Evolutionary conservation across 2,888 invertebrate species (phyloP).

Genomic region (Eristalinus sepulchralis): DNA sequence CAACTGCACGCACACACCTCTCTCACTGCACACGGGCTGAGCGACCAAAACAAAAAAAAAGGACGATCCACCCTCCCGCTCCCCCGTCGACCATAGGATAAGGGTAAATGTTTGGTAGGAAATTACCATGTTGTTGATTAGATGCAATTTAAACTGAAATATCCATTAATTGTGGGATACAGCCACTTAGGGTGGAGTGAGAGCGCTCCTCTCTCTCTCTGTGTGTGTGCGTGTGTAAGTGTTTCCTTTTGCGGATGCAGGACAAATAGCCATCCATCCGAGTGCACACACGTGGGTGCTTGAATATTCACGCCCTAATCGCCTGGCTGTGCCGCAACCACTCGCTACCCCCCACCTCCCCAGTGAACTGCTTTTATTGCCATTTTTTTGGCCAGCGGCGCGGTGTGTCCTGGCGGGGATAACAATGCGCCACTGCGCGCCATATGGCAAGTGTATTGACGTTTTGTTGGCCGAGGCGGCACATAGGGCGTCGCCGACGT

Average conservation of each 20-base stretch:
- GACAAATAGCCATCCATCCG: conserved; percentile 7
- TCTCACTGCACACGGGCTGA: conserved; percentile 2
- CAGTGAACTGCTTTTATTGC: neutral
- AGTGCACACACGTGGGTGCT: conserved; percentile 4
- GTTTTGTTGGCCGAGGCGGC: neutral
- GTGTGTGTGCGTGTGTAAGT: neutral
- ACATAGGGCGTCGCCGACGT: neutral
- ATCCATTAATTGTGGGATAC: conserved; percentile 57
- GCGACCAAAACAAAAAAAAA: neutral
- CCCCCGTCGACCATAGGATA: too few species aligned
- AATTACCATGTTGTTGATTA: conserved; percentile 59
- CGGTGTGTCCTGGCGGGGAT: neutral
- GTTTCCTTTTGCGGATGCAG: conserved; percentile 8
- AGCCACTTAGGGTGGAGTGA: conserved; percentile 40
- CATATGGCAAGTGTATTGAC: neutral
- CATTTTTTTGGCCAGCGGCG: neutral
- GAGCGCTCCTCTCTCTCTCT: neutral
- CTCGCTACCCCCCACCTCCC: too few species aligned
- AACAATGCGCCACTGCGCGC: neutral
- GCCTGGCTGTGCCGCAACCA: neutral
- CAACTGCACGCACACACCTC: neutral
- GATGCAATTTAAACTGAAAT: conserved; percentile 51
- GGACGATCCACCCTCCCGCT: conserved; percentile 4
- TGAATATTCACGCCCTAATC: conserved; percentile 2
- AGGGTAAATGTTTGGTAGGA: conserved; percentile 48